phyloP scores from a whole-genome alignment of 1,140 invertebrate species.

The Trichonephila inaurata region DNA sequence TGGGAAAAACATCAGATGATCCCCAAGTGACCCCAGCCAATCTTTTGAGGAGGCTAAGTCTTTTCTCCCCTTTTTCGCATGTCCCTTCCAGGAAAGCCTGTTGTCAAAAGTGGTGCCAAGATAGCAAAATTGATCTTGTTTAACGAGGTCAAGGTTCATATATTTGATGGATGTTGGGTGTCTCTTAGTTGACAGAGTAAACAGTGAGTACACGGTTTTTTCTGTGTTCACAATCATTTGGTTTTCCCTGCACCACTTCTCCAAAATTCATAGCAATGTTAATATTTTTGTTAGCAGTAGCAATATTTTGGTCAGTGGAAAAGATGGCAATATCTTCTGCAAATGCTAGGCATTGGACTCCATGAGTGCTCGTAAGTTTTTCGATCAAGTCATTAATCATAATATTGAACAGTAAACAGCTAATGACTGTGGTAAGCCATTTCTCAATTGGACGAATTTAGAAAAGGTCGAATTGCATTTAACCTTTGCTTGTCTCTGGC shows the following conservation, averaged over 20 bases:
- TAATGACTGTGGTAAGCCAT: background rate
- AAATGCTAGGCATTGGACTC: background rate
- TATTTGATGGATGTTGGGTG: too few relatives aligned
- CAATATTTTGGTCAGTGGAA: background rate
- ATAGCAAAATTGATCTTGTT: too few relatives aligned
- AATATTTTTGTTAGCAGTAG: background rate
- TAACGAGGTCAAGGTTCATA: too few relatives aligned
- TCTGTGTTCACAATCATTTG: background rate
- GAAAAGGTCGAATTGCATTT: too few relatives aligned
- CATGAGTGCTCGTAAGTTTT: too few relatives aligned
- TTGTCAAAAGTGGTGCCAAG: too few relatives aligned
- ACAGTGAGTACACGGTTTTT: background rate
- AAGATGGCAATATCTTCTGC: slow-evolving; percentile 20
- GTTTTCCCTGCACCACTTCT: background rate
- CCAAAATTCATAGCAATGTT: background rate
- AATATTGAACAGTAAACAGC: slow-evolving; percentile 39
- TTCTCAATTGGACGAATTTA: background rate
- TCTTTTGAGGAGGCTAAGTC: too few relatives aligned
- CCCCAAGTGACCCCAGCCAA: too few relatives aligned
- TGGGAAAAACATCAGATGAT: too few relatives aligned
- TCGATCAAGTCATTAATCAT: slow-evolving; percentile 14
- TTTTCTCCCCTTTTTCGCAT: too few relatives aligned
- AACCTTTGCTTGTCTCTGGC: too few relatives aligned
- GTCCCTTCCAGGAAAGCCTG: too few relatives aligned
- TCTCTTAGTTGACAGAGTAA: background rate